Evolutionary conservation across 2,113 vertebrate genomes (phyloP).

Genomic region (Chlorocebus sabaeus): DNA sequence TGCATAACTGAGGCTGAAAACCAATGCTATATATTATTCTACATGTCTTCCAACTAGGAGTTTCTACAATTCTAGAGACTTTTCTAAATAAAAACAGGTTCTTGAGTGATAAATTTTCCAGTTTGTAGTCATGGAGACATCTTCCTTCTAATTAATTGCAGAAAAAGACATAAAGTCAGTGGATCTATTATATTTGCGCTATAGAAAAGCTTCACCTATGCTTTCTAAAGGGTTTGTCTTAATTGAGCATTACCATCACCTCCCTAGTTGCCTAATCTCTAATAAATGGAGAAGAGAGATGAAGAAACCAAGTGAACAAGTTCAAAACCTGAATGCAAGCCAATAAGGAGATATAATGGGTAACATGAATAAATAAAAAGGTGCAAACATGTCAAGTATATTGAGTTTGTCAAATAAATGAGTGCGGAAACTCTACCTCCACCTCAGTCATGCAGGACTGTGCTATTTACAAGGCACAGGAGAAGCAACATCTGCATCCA

Average conservation of each 20-base stretch:
- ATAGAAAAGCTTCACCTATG: background rate
- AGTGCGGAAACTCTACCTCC: background rate
- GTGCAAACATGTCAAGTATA: background rate
- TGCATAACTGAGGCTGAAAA: background rate
- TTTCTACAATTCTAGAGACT: background rate
- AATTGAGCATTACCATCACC: background rate
- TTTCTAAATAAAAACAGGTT: background rate
- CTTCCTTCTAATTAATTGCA: fast-evolving
- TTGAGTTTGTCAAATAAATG: background rate
- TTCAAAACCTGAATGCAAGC: background rate
- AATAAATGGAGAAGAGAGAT: background rate
- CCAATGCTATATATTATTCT: background rate
- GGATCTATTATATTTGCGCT: background rate
- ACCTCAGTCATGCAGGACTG: background rate
- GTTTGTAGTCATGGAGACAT: background rate
- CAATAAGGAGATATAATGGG: background rate
- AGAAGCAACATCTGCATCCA: background rate
- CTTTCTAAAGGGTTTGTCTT: background rate
- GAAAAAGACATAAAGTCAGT: background rate
- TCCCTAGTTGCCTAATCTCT: background rate
- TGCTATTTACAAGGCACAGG: background rate
- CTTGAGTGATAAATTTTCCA: background rate
- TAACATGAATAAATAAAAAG: background rate
- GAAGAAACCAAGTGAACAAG: background rate
- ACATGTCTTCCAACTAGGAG: background rate